Base-by-base conservation (phyloP, 2,888 invertebrate species). In the Metallyticus violacea region DNA sequence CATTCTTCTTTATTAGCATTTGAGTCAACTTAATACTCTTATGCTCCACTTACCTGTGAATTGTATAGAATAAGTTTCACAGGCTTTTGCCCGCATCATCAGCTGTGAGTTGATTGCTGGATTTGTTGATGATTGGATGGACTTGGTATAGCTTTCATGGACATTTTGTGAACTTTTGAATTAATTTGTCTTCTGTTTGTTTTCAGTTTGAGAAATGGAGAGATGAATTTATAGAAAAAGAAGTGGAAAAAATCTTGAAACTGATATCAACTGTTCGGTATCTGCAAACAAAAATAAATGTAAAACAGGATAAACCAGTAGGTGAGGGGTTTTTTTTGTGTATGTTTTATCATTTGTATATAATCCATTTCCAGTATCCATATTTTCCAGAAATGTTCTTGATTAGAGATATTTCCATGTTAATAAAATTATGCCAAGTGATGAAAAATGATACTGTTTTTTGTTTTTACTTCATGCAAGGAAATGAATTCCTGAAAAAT, bases 261-360 rank as follows among this genome's bases (percentile, higher is more conserved):
- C 90, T 93, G 4, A 91, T 94, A 22, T 90, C 91, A 88, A 89
- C 92, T 76, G 91, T 94, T 25, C 91, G 95, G 88, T 93, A 94
- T 90, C 88, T 95, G 1, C 80, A 76, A 76, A 26, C 85, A 25
- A 85, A 29, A 28, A 28, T 22, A 40, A 77, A 29, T 15, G 7
- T 27, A 26, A 26, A n/a, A 28, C 30, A 25, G 77, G 85, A 77
- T 62, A 81, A 30, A 77, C 30, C 30, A 29, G 62, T 40, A 62
- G 81, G 85, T 81, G 26, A 77, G 40, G 9, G 9, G 2, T 62
- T 62, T 15, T 4, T 29, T 26, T 25, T 27, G 4, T 28, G 1
- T 79, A 3, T 3, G n/a, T 9, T 79, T 25, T 3, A 15, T 25
- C 9, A 3, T 79, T 3, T 79, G 79, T 79, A 9, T 26, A 5